phyloP scores from a whole-genome alignment of 2,797 vertebrate genomes.

The Remorina albescens region DNA sequence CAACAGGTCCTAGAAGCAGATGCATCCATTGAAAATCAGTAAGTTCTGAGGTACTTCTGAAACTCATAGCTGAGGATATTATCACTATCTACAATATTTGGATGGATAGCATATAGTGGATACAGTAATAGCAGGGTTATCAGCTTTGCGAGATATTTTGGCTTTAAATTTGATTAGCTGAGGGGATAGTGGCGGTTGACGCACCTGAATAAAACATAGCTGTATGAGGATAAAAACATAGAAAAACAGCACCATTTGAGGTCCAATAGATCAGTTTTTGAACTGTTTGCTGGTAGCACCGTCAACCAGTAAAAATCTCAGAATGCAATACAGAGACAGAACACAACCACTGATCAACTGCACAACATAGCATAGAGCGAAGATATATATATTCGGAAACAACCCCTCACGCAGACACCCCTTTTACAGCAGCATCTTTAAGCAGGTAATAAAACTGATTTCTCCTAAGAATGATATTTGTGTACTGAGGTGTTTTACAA shows the following conservation, averaged over 20 bases:
- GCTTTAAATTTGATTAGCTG: constrained; percentile 77
- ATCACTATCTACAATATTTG: constrained; percentile 83
- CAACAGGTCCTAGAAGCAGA: constrained; percentile 72
- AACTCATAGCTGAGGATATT: constrained; percentile 79
- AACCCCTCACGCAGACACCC: constrained; percentile 73
- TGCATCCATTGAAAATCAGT: constrained; percentile 74
- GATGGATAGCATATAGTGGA: constrained; percentile 80
- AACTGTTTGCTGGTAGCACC: constrained; percentile 89
- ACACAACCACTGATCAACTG: constrained; percentile 80
- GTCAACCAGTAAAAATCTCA: constrained; percentile 85
- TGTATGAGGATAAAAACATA: constrained; percentile 83
- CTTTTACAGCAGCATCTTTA: constrained; percentile 80
- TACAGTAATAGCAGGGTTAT: constrained; percentile 76
- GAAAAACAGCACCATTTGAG: constrained; percentile 90
- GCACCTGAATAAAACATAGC: constrained; percentile 80
- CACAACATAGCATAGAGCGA: constrained; percentile 81
- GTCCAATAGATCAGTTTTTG: constrained; percentile 84
- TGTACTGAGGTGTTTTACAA: constrained; percentile 83
- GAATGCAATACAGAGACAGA: constrained; percentile 79
- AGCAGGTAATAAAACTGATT: constrained; percentile 81
- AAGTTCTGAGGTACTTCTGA: constrained; percentile 81
- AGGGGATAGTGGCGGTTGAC: constrained; percentile 75
- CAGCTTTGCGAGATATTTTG: constrained; percentile 73
- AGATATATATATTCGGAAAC: constrained; percentile 78
- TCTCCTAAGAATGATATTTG: constrained; percentile 77